Percentiles rank a stretch among this genome's conserved stretches.
Conservation (phyloP, 2,797 vertebrate genomes). For the Lemur catta region DNA sequence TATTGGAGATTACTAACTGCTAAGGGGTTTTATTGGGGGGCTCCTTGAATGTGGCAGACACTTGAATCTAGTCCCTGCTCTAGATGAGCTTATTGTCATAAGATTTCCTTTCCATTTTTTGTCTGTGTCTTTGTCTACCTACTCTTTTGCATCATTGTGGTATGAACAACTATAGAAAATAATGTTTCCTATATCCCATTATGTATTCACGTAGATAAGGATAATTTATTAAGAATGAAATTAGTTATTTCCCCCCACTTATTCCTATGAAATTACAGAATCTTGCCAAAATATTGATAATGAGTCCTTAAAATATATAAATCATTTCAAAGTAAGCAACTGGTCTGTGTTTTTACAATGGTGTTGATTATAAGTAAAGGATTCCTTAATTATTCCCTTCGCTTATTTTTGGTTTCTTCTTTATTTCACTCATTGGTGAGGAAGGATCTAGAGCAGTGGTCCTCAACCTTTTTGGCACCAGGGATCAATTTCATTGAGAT, state of each 20-base stretch:
- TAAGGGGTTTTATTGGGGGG: neutral
- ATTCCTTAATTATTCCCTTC: neutral
- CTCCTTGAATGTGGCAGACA: neutral
- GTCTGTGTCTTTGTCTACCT: neutral
- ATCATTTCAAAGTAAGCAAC: conserved; percentile 1
- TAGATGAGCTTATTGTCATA: neutral
- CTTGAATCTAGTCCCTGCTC: neutral
- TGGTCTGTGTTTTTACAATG: neutral
- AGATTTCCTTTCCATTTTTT: conserved; percentile 17
- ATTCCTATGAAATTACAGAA: neutral
- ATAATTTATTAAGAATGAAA: conserved; percentile 16
- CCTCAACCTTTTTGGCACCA: no score
- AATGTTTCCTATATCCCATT: neutral
- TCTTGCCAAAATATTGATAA: neutral
- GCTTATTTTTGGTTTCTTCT: neutral
- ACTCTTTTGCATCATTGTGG: conserved; percentile 22
- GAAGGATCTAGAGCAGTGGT: neutral
- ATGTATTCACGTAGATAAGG: neutral
- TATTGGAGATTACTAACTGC: neutral
- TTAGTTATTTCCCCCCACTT: neutral
- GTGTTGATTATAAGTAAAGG: neutral
- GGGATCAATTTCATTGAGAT: no score
- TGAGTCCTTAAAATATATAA: conserved; percentile 19
- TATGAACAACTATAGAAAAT: neutral
- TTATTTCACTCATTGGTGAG: neutral